Evolutionary conservation across 1,140 invertebrate genomes (phyloP), one percentile per base, ranked within the genome.

Genomic region (Drosophila repleta): DNA sequence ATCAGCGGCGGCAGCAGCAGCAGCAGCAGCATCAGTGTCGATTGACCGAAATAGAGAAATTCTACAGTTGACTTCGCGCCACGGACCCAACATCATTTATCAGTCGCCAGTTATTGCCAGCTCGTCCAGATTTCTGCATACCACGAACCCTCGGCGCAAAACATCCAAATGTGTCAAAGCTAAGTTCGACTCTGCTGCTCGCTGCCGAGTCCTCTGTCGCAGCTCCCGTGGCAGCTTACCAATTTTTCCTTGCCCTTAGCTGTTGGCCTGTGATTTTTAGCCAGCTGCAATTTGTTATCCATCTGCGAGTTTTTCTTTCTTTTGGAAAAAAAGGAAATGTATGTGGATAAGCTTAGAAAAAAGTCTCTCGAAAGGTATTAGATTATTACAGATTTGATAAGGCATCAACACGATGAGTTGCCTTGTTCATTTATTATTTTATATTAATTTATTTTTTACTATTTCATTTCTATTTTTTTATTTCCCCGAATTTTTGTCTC

Each of bases 1-100:
- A 52, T 60, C 63, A 75, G 46, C 48, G 17, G 24, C 46, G 24
- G 21, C 21, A 45, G 15, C 45, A 48, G 45, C 45, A 46, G 41
- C 41, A 43, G 41, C 41, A 45, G 17, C 41, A 45, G 26, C 29
- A 35, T 37, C 51, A 61, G 52, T 69, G 15, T 69, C 83, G 79
- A 87, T 88, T 87, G 82, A 82, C 82, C 82, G 83, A 87, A 88
- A 75, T 85, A 87, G 83, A 79, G 79, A 88, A 79, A 67, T 88
- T 77, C 72, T 88, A 58, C 60, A 79, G 61, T 64, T 70, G 49
- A 74, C 70, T 60, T 73, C 55, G 63, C 63, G 55, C 53, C 55
- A 67, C 43, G 21, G 20, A 56, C 67, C 64, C 46, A 61, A 67
- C 74, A 87, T 87, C 83, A 88, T 87, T 87, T 87, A 87, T 88